phyloP scores from a whole-genome alignment of 2,113 vertebrate species.

The Morone chrysops region DNA sequence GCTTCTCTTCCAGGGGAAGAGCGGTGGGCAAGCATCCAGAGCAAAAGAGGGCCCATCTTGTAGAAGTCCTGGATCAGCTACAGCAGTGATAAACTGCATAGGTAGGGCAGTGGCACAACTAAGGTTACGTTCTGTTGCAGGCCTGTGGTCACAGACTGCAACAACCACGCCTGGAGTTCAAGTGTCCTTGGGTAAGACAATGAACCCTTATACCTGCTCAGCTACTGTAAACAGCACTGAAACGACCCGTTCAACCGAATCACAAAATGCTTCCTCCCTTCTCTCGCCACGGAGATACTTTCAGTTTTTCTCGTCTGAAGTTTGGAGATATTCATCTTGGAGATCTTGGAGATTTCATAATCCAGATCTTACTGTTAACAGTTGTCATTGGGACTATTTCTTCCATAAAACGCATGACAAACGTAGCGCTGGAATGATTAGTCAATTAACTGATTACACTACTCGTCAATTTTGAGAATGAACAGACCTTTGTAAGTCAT shows the following conservation, averaged over 20 bases:
- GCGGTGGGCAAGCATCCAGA: conserved; percentile 25
- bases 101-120: not conserved
- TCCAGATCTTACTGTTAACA: not conserved
- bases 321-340: not conserved
- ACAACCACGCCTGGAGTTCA: not conserved
- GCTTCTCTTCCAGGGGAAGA: conserved; percentile 26
- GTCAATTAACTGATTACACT: too few species aligned
- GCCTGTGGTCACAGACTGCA: not conserved
- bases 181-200: not conserved
- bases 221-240: not conserved
- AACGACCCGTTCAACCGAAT: not conserved
- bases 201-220: not conserved
- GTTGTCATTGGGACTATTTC: not conserved
- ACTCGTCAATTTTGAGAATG: not conserved
- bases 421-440: too few species aligned
- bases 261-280: not conserved
- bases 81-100: not conserved
- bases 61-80: conserved; percentile 16
- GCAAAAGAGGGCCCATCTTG: conserved; percentile 9
- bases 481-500: not conserved
- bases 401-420: too few species aligned
- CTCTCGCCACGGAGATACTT: not conserved
- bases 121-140: not conserved
- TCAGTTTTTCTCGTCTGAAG: not conserved
- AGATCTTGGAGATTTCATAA: not conserved